Conservation (phyloP, 2,797 vertebrate genomes). For the Sphaeramia orbicularis region DNA sequence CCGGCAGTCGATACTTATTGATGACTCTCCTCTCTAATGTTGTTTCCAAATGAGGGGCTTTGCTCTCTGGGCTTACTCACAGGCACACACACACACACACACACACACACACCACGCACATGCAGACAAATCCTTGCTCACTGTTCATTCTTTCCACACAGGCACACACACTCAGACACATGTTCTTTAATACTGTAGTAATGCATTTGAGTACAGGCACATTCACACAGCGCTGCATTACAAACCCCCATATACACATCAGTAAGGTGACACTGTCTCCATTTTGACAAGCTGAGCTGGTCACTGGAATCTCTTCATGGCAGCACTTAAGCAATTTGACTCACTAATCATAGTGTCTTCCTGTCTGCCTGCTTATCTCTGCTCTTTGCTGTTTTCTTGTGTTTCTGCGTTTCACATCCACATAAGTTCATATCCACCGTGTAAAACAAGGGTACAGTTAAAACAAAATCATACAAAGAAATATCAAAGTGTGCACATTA, state of each 20-base stretch:
- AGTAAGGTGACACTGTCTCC: constrained; percentile 26
- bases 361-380: constrained; percentile 7
- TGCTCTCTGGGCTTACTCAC: constrained; percentile 56
- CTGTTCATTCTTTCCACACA: background rate
- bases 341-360: constrained; percentile 20
- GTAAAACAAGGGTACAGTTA: background rate
- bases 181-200: no score
- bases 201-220: background rate
- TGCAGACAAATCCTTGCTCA: background rate
- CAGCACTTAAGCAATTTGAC: constrained; percentile 40
- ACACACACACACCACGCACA: constrained; percentile 1
- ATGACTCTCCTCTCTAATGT: constrained; percentile 59
- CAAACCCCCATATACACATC: background rate
- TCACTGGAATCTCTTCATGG: constrained; percentile 49
- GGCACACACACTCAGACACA: background rate
- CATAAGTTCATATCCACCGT: background rate
- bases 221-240: background rate
- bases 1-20: constrained; percentile 69
- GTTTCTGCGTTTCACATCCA: background rate
- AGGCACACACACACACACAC: constrained; percentile 21
- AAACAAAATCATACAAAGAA: no score
- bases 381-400: background rate
- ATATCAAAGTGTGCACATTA: no score
- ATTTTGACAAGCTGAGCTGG: constrained; percentile 22
- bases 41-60: constrained; percentile 63